Evolutionary conservation across 2,888 invertebrate species (phyloP).

Genomic region (Diarsia dahlii): DNA sequence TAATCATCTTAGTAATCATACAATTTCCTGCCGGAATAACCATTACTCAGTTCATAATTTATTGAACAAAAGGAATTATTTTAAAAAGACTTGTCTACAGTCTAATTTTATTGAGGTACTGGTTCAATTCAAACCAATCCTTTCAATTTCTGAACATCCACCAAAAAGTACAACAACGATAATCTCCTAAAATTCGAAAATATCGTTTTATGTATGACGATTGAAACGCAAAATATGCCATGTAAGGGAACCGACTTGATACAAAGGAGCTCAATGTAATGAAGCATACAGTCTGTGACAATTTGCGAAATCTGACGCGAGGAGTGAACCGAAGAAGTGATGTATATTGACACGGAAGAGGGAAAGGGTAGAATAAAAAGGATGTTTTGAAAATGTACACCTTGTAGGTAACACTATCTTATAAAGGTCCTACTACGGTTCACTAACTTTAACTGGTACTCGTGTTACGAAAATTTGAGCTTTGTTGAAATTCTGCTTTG

Average conservation of each 20-base stretch:
- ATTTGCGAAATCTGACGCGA: conserved; percentile 41
- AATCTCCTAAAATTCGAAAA: neutral
- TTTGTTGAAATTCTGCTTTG: neutral
- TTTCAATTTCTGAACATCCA: neutral
- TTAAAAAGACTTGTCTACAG: neutral
- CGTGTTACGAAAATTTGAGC: neutral
- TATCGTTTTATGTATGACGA: conserved; percentile 15
- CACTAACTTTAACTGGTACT: too few relatives aligned
- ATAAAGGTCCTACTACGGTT: neutral
- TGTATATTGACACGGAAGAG: conserved; percentile 23
- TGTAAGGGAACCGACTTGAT: conserved; percentile 29
- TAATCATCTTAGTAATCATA: neutral
- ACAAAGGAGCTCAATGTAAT: conserved; percentile 54
- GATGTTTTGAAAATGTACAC: conserved; percentile 1
- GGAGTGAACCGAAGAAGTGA: conserved; percentile 8
- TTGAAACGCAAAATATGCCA: conserved; percentile 41
- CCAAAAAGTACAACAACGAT: neutral
- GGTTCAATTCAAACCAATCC: conserved; percentile 11
- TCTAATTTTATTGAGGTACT: neutral
- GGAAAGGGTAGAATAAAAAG: neutral
- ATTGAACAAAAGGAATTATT: neutral
- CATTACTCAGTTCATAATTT: neutral
- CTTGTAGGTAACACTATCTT: neutral
- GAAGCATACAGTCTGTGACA: conserved; percentile 42
- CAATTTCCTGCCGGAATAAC: neutral